Evolutionary conservation across 2,113 vertebrate genomes (phyloP).

Genomic region (Dolichallabes microphthalmus): DNA sequence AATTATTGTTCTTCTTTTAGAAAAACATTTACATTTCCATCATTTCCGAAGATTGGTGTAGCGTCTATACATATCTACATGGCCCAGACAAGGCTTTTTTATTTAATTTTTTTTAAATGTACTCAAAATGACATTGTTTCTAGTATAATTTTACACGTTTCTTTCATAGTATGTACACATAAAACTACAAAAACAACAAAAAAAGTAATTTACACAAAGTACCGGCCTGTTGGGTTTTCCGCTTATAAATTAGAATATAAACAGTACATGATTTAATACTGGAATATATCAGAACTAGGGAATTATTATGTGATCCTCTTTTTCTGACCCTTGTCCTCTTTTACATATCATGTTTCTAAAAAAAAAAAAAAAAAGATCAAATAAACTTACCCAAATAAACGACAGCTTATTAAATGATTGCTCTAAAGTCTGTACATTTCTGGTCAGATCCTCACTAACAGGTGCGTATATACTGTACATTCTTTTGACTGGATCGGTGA

Average conservation of each 20-base stretch:
- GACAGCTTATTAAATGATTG: slow-evolving; percentile 69
- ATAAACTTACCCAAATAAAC: slow-evolving; percentile 78
- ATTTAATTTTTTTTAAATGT: slow-evolving; percentile 53
- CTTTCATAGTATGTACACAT: slow-evolving; percentile 75
- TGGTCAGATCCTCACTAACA: slow-evolving; percentile 76
- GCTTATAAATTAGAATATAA: slow-evolving; percentile 97
- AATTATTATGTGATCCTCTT: slow-evolving; percentile 92
- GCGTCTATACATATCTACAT: slow-evolving; percentile 74
- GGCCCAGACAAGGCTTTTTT: slow-evolving; percentile 90
- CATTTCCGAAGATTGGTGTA: slow-evolving; percentile 60
- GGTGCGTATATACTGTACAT: slow-evolving; percentile 99
- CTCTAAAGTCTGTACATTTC: slow-evolving; percentile 81
- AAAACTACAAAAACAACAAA: slow-evolving; percentile 72
- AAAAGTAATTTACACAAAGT: slow-evolving; percentile 80
- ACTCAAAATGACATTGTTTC: slow-evolving; percentile 63
- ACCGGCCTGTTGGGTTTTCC: slow-evolving; percentile 76
- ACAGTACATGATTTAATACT: slow-evolving; percentile 92
- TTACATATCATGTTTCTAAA: slow-evolving; percentile 71
- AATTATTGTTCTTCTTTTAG: slow-evolving; percentile 65
- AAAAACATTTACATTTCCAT: slow-evolving; percentile 74
- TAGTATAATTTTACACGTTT: slow-evolving; percentile 70
- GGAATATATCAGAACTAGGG: slow-evolving; percentile 89
- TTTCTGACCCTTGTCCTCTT: slow-evolving; percentile 72
- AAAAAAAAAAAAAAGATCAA: slow-evolving; percentile 53
- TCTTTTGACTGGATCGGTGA: slow-evolving; percentile 99